Evolutionary conservation across 1,140 invertebrate genomes (phyloP), one percentile per base, ranked within the genome.

Genomic region (Sycophaga agraensis): DNA sequence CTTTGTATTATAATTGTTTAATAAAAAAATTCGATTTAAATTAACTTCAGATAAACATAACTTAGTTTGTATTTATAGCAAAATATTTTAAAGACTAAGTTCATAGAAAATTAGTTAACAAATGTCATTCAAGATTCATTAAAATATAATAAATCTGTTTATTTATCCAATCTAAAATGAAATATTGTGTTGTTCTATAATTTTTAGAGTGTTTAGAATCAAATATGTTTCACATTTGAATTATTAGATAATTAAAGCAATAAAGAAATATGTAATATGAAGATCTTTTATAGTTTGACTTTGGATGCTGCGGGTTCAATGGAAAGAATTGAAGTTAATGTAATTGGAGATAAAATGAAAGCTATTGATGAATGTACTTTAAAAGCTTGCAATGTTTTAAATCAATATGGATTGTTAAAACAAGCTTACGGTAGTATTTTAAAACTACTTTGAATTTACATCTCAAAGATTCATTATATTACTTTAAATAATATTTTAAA

Each of bases 281-380:
- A n/a, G 5, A 31, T 14, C 17, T 4, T 40, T 54, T 40, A 8
- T 17, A 87, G 86, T 64, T 77, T 92, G 37, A 94, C 95, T 0
- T 81, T 97, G 14, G 92, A 95, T 66, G 82, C 87, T 2, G 82
- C 82, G 65, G 92, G 92, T 2, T 79, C 85, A 28, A 83, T 88
- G 0, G 81, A 95, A 1, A 81, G 88, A 39, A 93, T 93, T 0
- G 92, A 96, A 78, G 89, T 90, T 4, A 81, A 89, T 14, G 91
- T 95, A 39, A 89, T 90, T 60, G 93, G 92, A 0, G 94, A 94
- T 73, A 98, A 96, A 76, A 97, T 95, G 75, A 95, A 97, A 73
- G 91, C 91, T 5, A 92, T 96, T 0, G 76, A 91, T 7, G 91
- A 94, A 53, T 97, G 94, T 79, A 94, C 94, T 3, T 72, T 97